Percentiles rank a stretch among this genome's conserved stretches.
phyloP scores from a whole-genome alignment of 2,113 vertebrate genomes.

The Forbesichthys agassizii region DNA sequence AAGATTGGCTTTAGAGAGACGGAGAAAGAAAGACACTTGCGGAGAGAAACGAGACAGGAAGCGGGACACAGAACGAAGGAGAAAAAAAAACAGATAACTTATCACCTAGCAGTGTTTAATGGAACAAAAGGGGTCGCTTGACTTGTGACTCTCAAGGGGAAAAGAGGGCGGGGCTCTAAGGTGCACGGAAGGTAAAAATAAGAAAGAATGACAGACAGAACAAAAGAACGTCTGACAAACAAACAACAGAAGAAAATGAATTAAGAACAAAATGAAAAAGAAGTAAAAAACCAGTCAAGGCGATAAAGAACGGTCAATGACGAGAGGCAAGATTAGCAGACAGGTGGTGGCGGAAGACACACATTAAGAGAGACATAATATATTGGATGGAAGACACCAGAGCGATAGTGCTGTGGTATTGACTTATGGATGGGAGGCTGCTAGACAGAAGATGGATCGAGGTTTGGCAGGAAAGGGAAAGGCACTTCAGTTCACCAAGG shows the following conservation, averaged over 20 bases:
- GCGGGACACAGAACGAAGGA: not conserved
- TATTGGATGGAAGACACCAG: not conserved
- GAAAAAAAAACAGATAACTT: slow-evolving; percentile 31
- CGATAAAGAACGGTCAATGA: not conserved
- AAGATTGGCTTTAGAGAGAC: slow-evolving; percentile 1
- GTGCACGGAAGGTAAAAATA: not conserved
- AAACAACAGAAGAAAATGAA: not conserved
- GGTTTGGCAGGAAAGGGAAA: slow-evolving; percentile 4
- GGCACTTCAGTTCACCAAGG: not conserved
- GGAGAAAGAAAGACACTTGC: not conserved
- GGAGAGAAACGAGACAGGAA: slow-evolving; percentile 4
- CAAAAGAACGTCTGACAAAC: not conserved
- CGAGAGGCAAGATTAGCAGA: too few relatives aligned
- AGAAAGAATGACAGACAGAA: not conserved
- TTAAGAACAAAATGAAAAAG: not conserved
- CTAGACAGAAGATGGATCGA: slow-evolving; percentile 24
- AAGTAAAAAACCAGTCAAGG: not conserved
- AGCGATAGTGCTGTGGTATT: not conserved
- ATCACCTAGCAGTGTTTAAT: slow-evolving; percentile 17
- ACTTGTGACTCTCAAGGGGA: slow-evolving; percentile 48
- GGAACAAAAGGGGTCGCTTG: slow-evolving; percentile 37
- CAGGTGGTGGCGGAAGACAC: not conserved
- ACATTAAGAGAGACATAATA: not conserved
- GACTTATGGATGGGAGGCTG: slow-evolving; percentile 31
- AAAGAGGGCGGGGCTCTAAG: slow-evolving; percentile 35